Conservation (phyloP, 2,113 vertebrate genomes). For the Cairina moschata region DNA sequence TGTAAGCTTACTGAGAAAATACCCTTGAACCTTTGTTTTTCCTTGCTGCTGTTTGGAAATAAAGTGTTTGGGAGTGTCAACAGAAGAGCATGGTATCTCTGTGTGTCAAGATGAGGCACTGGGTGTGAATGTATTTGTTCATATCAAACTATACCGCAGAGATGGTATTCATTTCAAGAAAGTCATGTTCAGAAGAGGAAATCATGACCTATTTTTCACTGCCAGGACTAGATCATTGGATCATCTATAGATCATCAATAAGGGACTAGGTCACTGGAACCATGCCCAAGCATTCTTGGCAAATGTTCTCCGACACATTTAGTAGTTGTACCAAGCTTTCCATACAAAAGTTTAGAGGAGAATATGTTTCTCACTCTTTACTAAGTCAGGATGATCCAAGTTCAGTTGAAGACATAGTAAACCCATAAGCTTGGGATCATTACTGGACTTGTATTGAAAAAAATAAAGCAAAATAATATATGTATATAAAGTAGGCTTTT, state of each 20-base stretch:
- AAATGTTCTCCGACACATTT: rapidly evolving
- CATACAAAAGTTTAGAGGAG: background rate
- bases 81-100: rapidly evolving
- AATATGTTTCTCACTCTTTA: background rate
- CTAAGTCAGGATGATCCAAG: background rate
- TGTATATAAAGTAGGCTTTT: background rate
- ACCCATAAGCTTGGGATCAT: background rate
- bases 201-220: background rate
- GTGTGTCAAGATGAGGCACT: background rate
- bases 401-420: background rate
- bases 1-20: background rate
- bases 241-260: too few relatives aligned
- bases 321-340: background rate
- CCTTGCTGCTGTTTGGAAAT: background rate
- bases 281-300: rapidly evolving
- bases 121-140: background rate
- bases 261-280: background rate
- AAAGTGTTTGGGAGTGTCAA: background rate
- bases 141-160: background rate
- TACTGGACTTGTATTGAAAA: background rate
- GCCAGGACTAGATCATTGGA: background rate
- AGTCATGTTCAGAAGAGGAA: background rate
- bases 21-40: background rate
- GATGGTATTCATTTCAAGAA: background rate
- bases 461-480: background rate